Evolutionary conservation across 1,140 invertebrate genomes (phyloP), one percentile per base, ranked within the genome.

Genomic region (Leptinotarsa texana): DNA sequence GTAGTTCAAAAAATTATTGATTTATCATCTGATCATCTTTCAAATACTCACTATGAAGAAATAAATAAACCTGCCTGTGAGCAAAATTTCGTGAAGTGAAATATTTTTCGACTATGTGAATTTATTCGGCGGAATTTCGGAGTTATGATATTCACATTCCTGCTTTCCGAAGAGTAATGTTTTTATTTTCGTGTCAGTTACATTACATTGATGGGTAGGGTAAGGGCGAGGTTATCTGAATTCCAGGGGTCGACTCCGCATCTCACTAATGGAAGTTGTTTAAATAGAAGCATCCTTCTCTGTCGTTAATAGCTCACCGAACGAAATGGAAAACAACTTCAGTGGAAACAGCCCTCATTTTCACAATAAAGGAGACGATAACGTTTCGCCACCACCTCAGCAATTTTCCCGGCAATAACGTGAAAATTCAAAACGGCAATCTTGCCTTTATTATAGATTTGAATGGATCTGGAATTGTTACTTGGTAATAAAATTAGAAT

Each of bases 321-420:
- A 82, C 79, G 82, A 78, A 81, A 82, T 81, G 78, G 82, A 82
- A 83, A 83, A 83, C 82, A 82, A 82, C 80, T 82, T 80, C 78
- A 77, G 72, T 74, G 66, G 71, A 77, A 77, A 77, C 76, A 78
- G 75, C 77, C 74, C 77, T 72, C 77, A 69, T 78, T 75, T 73
- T 78, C 71, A 75, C 74, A 75, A 73, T 78, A 71, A 78, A 74
- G 76, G 69, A 77, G 74, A 75, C 76, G 76, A 77, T 77, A 77
- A 74, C 73, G 71, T 33, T 24, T 73, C 76, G 27, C 67, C 63
- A 42, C 67, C 69, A 74, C 76, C 69, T 65, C 63, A 33, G 21
- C 51, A 13, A n/a, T 47, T 68, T 74, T 65, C 73, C 62, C 51
- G 2, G 51, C 51, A 15, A 57, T 57, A 57, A 57, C 51, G 51